Evolutionary conservation across 2,888 invertebrate genomes (phyloP).

Genomic region (Operophtera brumata): DNA sequence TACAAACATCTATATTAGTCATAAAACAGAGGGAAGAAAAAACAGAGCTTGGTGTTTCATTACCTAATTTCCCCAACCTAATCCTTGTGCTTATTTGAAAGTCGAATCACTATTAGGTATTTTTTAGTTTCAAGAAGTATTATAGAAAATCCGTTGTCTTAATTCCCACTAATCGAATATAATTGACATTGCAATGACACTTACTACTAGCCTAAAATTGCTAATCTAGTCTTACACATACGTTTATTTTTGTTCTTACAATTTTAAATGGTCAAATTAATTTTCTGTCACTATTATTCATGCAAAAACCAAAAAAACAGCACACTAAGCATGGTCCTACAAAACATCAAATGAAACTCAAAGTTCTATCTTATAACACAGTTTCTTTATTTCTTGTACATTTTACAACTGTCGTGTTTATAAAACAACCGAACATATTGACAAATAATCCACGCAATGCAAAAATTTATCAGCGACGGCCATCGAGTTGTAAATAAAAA

Average conservation of each 20-base stretch:
- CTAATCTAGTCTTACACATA: conserved; percentile 74
- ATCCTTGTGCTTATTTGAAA: conserved; percentile 46
- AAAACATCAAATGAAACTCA: conserved; percentile 66
- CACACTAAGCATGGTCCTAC: conserved; percentile 58
- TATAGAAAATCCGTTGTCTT: conserved; percentile 73
- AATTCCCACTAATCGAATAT: conserved; percentile 76
- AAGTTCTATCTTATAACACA: conserved; percentile 66
- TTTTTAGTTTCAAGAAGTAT: conserved; percentile 54
- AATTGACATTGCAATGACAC: conserved; percentile 80
- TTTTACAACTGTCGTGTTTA: conserved; percentile 69
- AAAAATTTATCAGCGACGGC: background rate
- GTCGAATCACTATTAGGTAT: conserved; percentile 42
- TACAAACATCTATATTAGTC: conserved; percentile 62
- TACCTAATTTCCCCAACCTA: conserved; percentile 39
- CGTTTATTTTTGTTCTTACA: conserved; percentile 68
- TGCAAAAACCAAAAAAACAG: conserved; percentile 60
- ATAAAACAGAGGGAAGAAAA: conserved; percentile 47
- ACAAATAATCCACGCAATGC: conserved; percentile 26
- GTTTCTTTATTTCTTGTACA: conserved; percentile 75
- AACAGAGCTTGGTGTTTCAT: conserved; percentile 46
- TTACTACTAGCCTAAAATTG: conserved; percentile 78
- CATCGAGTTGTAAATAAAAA: background rate
- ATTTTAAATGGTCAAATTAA: conserved; percentile 48
- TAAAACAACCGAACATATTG: conserved; percentile 56
- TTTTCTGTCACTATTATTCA: conserved; percentile 49